Evolutionary conservation across 37 sponge, comb jelly and placozoan genomes (phyloP), one percentile per base, ranked within the genome.

Genomic region (Diacarnus erythraeanus): DNA sequence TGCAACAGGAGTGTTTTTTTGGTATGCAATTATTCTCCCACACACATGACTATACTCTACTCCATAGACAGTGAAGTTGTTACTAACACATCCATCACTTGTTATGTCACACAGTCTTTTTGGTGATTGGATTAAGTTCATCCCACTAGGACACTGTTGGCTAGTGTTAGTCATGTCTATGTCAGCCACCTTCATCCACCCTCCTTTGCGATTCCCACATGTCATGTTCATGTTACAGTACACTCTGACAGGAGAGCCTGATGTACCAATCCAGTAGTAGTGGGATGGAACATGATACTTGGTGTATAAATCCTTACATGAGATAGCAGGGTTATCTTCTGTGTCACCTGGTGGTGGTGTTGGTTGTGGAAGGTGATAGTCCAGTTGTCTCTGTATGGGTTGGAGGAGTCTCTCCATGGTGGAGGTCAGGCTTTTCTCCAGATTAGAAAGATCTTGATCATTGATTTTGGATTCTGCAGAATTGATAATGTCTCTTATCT

Each of bases 21-120:
- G 73, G 44, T 81, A 81, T 33, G 64, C 82, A 0, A 59, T 59
- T 9, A 81, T 36, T 38, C 65, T 70, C 1, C 82, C 82, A 81
- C 82, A 72, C 29, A 81, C 82, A 5, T 61, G n/a, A 15, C 59
- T 37, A 33, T 72, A 81, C 8, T 0, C 17, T 6, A 72, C 40
- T 36, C 64, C 47, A 42, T 59, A 9, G 26, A 44, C 37, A 25
- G 34, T 1, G 43, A 77, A 77, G 20, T 30, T 77, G 8, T 5
- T 12, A 1, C 63, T 36, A 29, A 61, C 29, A 58, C 76, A 75
- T 5, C 76, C 39, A 35, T 15, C 3, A 0, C 34, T 12, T 9
- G 3, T 27, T 30, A 30, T 8, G 5, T 71, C 1, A 33, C 26
- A 6, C 43, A 18, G 1, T 43, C 71, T 42, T 33, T 21, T 15